Evolutionary conservation across 2,888 invertebrate species (phyloP).

Genomic region (Brenthis ino): DNA sequence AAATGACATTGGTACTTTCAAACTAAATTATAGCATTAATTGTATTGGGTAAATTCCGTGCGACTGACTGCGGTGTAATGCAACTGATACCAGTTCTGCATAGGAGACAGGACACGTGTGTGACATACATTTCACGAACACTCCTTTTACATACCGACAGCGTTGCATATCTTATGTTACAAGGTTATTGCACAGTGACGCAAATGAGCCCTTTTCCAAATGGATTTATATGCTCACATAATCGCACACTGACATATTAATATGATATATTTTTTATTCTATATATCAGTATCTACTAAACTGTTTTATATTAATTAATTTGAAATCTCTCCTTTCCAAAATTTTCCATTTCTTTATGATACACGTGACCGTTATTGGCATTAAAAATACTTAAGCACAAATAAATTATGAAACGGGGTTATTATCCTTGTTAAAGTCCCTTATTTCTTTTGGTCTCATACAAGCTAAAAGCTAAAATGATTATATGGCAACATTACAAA

Average conservation of each 20-base stretch:
- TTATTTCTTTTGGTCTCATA: too few species aligned
- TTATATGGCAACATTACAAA: neutral
- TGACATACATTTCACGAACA: constrained; percentile 28
- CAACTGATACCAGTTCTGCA: constrained; percentile 11
- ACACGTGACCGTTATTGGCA: too few species aligned
- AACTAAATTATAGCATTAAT: constrained; percentile 5
- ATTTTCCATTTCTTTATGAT: too few species aligned
- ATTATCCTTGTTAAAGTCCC: too few species aligned
- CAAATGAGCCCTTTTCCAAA: constrained; percentile 7
- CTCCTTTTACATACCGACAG: constrained; percentile 27
- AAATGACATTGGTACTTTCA: neutral
- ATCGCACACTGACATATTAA: neutral
- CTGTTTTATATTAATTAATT: too few species aligned
- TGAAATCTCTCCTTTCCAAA: too few species aligned
- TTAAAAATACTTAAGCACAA: too few species aligned
- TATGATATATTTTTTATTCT: too few species aligned
- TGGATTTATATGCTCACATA: neutral
- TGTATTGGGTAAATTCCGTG: constrained; percentile 12
- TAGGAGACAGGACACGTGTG: constrained; percentile 26
- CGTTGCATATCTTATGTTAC: constrained; percentile 16
- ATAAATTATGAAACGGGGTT: too few species aligned
- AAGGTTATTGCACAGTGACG: constrained; percentile 10
- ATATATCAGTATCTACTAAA: too few species aligned
- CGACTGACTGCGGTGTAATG: constrained; percentile 8
- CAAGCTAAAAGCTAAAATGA: neutral